These are phyloP conservation scores for Champsocephalus esox DNA, from an alignment of 2,797 vertebrate genomes.

Conservation along the genomic window DNA sequence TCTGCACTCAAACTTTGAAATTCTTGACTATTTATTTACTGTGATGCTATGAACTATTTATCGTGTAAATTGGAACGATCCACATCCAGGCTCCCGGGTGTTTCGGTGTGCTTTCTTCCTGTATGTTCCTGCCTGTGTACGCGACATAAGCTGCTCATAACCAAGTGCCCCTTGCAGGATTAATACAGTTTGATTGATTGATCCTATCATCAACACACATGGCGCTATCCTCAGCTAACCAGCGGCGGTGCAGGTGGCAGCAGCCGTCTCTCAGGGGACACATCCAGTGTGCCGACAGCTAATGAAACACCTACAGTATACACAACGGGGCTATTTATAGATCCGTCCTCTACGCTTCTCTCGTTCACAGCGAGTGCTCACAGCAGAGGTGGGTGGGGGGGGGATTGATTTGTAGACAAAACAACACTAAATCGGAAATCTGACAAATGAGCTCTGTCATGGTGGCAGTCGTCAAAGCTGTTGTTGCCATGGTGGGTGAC, in stretches of 20 bases:
- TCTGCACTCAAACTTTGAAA: no score
- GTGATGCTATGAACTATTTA: no score
- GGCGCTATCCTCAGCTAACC: constrained; percentile 25
- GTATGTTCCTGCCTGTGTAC: no score
- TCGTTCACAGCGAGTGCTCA: constrained; percentile 19
- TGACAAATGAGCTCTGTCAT: constrained; percentile 71
- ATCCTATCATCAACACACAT: constrained; percentile 1
- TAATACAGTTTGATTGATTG: no score
- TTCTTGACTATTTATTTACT: no score
- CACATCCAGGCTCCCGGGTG: no score
- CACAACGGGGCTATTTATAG: constrained; percentile 73
- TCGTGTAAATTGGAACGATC: no score
- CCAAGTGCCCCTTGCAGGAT: no score
- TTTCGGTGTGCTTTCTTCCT: no score
- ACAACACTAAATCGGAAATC: constrained; percentile 50
- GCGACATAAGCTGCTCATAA: no score
- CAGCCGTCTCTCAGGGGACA: constrained; percentile 60
- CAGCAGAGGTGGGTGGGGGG: constrained; percentile 4
- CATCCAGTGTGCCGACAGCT: constrained; percentile 51
- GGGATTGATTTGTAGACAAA: constrained; percentile 57
- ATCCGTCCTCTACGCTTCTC: constrained; percentile 30
- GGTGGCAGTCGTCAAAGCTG: constrained; percentile 61
- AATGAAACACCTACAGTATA: constrained; percentile 32
- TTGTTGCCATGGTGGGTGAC: constrained; percentile 74
- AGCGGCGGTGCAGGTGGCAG: constrained; percentile 62